These are phyloP conservation scores for Macropus fuliginosus DNA, from an alignment of 2,797 vertebrate species.

Conservation along the genomic window DNA sequence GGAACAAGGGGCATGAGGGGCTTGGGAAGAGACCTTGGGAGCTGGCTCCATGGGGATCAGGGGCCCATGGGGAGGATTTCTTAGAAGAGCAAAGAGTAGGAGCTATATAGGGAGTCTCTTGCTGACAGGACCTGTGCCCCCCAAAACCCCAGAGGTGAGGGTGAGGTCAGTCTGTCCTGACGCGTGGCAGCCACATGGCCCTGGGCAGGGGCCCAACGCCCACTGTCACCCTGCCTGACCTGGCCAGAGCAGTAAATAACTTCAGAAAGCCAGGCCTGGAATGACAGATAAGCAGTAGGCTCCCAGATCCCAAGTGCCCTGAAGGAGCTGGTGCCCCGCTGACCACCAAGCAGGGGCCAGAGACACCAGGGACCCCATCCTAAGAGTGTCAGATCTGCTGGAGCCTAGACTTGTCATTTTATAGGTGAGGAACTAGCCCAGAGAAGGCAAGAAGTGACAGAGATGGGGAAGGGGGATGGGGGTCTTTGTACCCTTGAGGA, in stretches of 20 bases:
- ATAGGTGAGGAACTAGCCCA: neutral
- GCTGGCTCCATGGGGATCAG: neutral
- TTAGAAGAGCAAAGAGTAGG: neutral
- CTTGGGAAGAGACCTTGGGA: neutral
- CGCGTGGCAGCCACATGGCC: constrained; percentile 62
- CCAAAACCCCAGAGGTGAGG: constrained; percentile 72
- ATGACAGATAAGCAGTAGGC: neutral
- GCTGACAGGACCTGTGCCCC: constrained; percentile 55
- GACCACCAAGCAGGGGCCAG: constrained; percentile 7
- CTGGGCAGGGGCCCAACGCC: constrained; percentile 45
- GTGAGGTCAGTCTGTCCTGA: constrained; percentile 76
- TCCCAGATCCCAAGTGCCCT: neutral
- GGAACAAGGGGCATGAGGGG: neutral
- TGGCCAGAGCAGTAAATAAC: constrained; percentile 31
- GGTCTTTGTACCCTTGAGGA: neutral
- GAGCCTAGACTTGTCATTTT: neutral
- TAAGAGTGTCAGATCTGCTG: neutral
- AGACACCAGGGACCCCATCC: neutral
- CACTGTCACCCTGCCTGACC: constrained; percentile 18
- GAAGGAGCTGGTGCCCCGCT: constrained; percentile 14
- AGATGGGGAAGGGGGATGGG: neutral
- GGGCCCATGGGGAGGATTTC: neutral
- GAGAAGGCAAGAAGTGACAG: neutral
- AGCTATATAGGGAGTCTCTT: neutral
- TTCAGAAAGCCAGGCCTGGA: constrained; percentile 6